Evolutionary conservation across 2,113 vertebrate genomes (phyloP), one percentile per base, ranked within the genome.

Genomic region (Erpornis zantholeuca): DNA sequence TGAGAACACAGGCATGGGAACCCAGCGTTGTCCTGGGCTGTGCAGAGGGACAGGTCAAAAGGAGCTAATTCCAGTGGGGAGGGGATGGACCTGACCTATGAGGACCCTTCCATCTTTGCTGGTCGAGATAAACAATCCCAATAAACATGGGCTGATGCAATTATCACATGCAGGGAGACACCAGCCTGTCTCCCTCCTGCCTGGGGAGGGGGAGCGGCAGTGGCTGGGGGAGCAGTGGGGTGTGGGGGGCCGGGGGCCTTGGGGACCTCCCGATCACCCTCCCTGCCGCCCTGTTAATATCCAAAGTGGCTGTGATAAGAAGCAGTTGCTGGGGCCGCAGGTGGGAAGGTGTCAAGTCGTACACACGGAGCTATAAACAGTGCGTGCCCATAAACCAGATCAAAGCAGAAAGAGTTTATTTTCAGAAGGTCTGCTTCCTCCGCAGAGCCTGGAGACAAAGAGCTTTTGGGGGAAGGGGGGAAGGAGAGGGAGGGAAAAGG

Each of bases 291-390:
- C 96, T 69, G 96, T 93, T 97, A 97, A 98, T 98, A 98, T 97
- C 96, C 97, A 92, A 81, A 97, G 98, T 98, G 98, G 92, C 86
- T 85, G 96, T 98, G 98, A 98, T 97, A 96, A 98, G 98, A 98
- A 97, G 50, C 98, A 98, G 97, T 96, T 96, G 95, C 96, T 85
- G 95, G 89, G 95, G 95, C 96, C 87, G 84, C 87, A 96, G 97
- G 98, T 97, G 96, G 98, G 97, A 97, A 98, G 97, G 97, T 97
- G 97, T 96, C 86, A 97, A 98, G 96, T 98, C 97, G 95, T 97
- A 96, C 94, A 84, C 71, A 73, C 78, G 49, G 87, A 96, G 96
- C 97, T 97, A 96, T 98, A 98, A 98, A 98, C 98, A 98, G 96
- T 96, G 94, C 14, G 16, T 92, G 89, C 98, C 98, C 97, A 31